Evolutionary conservation across 2,888 invertebrate genomes (phyloP).

Genomic region (Tubulanus polymorphus): DNA sequence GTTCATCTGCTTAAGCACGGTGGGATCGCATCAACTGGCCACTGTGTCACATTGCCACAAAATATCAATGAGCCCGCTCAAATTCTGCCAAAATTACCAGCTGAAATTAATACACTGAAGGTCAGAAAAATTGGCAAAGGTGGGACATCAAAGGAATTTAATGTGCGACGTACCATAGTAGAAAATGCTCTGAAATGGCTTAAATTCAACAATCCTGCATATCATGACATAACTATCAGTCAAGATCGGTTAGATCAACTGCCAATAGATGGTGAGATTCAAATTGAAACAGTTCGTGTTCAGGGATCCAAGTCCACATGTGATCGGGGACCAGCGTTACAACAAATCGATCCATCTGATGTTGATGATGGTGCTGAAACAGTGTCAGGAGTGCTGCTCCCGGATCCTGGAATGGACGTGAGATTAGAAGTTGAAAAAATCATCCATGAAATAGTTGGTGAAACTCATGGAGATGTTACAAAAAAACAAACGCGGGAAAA

Average conservation of each 20-base stretch:
- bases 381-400: conserved; percentile 13
- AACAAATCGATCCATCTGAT: conserved; percentile 12
- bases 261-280: conserved; percentile 13
- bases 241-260: conserved; percentile 10
- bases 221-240: conserved; percentile 15
- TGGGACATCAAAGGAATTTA: conserved; percentile 14
- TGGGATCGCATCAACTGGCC: conserved; percentile 15
- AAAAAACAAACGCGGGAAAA: conserved; percentile 3
- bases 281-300: neutral
- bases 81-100: conserved; percentile 14
- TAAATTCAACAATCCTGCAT: conserved; percentile 16
- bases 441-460: conserved; percentile 4
- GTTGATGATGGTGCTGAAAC: conserved; percentile 11
- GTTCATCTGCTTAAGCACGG: conserved; percentile 18
- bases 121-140: conserved; percentile 18
- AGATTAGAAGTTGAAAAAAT: conserved; percentile 12
- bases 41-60: conserved; percentile 20
- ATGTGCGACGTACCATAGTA: conserved; percentile 13
- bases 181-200: conserved; percentile 17
- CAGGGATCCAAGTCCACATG: too few species aligned
- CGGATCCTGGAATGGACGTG: conserved; percentile 15
- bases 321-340: conserved; percentile 17
- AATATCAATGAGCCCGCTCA: conserved; percentile 15
- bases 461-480: conserved; percentile 3
- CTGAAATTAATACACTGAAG: conserved; percentile 17